Percentiles rank a stretch among this genome's conserved stretches.
Conservation (phyloP, 2,113 vertebrate species). For the Malurus alboscapulatus region DNA sequence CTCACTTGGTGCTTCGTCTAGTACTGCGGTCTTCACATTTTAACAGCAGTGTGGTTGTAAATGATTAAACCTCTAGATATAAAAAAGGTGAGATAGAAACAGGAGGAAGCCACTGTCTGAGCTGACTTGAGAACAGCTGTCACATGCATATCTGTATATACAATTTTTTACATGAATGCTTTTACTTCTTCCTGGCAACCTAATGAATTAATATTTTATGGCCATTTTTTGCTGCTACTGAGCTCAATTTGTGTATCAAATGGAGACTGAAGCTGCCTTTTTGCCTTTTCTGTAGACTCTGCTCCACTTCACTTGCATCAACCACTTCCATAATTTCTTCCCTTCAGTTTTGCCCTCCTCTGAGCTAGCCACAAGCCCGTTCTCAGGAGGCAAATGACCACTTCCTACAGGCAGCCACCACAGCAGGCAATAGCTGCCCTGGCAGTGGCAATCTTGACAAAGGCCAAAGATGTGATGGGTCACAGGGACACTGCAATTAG, state of each 20-base stretch:
- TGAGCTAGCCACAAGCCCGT: not conserved
- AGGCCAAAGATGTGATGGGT: constrained; percentile 33
- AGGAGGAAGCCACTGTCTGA: not conserved
- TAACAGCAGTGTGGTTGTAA: not conserved
- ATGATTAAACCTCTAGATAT: not conserved
- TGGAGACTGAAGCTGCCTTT: constrained; percentile 48
- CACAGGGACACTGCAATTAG: not conserved
- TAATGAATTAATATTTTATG: constrained; percentile 59
- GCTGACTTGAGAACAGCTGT: not conserved
- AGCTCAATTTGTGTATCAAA: constrained; percentile 46
- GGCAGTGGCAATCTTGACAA: not conserved
- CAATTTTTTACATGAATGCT: not conserved
- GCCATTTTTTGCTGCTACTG: constrained; percentile 57
- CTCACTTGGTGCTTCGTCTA: not conserved
- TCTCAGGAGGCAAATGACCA: not conserved
- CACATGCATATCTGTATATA: not conserved
- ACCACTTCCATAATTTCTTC: not conserved
- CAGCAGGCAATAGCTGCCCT: not conserved
- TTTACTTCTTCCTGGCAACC: constrained; percentile 50
- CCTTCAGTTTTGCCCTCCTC: not conserved
- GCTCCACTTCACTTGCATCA: constrained; percentile 10
- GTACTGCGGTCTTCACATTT: not conserved
- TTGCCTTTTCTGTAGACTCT: constrained; percentile 23
- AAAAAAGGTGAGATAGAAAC: not conserved
- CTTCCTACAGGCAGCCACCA: not conserved